Base-by-base conservation (phyloP, 2,113 vertebrate species). In the Thunnus thynnus region DNA sequence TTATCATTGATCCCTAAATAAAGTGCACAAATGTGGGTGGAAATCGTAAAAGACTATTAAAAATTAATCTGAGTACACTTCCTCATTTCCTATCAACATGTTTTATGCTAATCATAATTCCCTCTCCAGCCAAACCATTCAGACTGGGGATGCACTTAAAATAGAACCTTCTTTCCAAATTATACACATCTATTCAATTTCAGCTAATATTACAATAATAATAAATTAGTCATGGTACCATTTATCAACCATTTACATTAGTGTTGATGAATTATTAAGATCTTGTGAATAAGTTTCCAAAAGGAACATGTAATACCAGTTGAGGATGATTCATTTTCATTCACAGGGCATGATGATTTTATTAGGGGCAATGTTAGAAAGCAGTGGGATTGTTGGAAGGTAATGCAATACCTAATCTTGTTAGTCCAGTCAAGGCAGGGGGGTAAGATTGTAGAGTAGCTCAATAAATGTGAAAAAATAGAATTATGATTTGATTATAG, bases 161-260 rank as follows among this genome's bases (percentile, higher is more conserved):
- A 92, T 91, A 92, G 89, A 91, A 85, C 20, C 71, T 84, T 72
- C 58, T 83, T 72, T 86, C 16, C 80, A 88, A 84, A 91, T 93
- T 87, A 86, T 72, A 88, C 88, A 89, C 87, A 87, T 89, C 71
- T 87, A 90, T 84, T 92, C 85, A 89, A 85, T 86, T 88, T 89
- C 65, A 91, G 88, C 82, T 88, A 91, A 93, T 93, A 94, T 94
- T 94, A 90, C 90, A 94, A 94, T 93, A 93, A 90, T 90, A 91
- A 92, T 94, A 80, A 92, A 94, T 95, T 93, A 93, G 84, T 93
- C 76, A 93, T 87, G 30, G 69, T 48, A 60, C 81, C 86, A 95
- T 95, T 93, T 89, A 93, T 95, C 92, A 95, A 90, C 83, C 91
- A 90, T 95, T 94, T 95, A 84, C 92, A 93, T 91, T 92, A 93